Conservation (phyloP, 2,888 invertebrate genomes). For the Standfussiana lucernea region DNA sequence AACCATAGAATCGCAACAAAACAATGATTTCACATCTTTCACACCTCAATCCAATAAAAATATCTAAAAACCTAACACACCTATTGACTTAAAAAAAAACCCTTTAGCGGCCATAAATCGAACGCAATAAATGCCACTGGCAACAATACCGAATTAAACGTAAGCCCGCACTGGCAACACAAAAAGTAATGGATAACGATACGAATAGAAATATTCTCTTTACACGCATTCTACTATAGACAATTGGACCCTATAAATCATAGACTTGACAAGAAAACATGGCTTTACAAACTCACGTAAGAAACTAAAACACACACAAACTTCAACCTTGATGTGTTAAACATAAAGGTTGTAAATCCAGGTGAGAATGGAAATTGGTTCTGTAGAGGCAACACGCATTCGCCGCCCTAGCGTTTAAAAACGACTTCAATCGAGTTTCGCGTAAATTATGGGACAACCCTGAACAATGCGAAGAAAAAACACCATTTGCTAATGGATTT, state of each 20-base stretch:
- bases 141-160: constrained; percentile 89
- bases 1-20: neutral
- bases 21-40: constrained; percentile 30
- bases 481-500: constrained; percentile 89
- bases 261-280: constrained; percentile 88
- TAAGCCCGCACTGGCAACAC: constrained; percentile 83
- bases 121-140: constrained; percentile 82
- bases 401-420: constrained; percentile 88
- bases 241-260: constrained; percentile 89
- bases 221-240: constrained; percentile 88
- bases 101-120: constrained; percentile 82
- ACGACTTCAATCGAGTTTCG: constrained; percentile 87
- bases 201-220: constrained; percentile 89
- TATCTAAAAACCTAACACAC: constrained; percentile 67
- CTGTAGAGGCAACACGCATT: constrained; percentile 74
- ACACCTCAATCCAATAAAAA: constrained; percentile 67
- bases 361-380: constrained; percentile 25
- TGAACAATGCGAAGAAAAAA: constrained; percentile 86
- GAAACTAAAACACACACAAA: constrained; percentile 52
- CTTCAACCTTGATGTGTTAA: constrained; percentile 59
- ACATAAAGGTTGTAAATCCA: constrained; percentile 58
- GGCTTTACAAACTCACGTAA: constrained; percentile 67
- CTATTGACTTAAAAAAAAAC: constrained; percentile 64
- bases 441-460: constrained; percentile 89
- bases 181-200: constrained; percentile 79